Evolutionary conservation across 1,140 invertebrate genomes (phyloP).

Genomic region (Ceratosolen solmsi): DNA sequence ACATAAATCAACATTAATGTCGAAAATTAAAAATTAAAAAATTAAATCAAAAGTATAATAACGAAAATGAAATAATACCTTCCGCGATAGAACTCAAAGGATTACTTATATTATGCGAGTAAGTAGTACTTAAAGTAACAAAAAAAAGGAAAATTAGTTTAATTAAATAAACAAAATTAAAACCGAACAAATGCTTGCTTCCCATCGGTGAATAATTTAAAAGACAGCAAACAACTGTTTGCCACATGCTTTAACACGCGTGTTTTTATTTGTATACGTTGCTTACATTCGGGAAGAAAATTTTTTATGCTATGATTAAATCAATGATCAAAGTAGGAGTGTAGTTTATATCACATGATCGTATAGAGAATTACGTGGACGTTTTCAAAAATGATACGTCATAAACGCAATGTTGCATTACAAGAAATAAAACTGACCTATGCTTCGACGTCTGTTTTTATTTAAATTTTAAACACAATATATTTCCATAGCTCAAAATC

Average conservation of each 20-base stretch:
- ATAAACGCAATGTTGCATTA: neutral
- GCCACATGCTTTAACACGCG: neutral
- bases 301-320: constrained; percentile 5
- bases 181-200: constrained; percentile 14
- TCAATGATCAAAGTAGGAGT: no score
- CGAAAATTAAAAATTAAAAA: neutral
- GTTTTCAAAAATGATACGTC: constrained; percentile 12
- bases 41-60: neutral
- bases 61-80: constrained; percentile 35
- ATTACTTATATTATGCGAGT: constrained; percentile 13
- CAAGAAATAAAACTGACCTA: neutral
- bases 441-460: neutral
- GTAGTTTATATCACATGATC: constrained; percentile 19
- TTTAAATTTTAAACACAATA: no score
- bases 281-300: constrained; percentile 31
- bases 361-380: constrained; percentile 21
- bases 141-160: constrained; percentile 21
- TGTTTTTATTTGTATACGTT: constrained; percentile 19
- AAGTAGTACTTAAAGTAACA: constrained; percentile 4
- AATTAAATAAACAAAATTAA: constrained; percentile 25
- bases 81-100: constrained; percentile 13
- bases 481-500: no score
- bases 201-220: constrained; percentile 25
- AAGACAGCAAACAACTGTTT: constrained; percentile 10
- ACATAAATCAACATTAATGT: neutral